These are phyloP conservation scores for Danionella dracula DNA, from an alignment of 2,797 vertebrate species.

Conservation along the genomic window DNA sequence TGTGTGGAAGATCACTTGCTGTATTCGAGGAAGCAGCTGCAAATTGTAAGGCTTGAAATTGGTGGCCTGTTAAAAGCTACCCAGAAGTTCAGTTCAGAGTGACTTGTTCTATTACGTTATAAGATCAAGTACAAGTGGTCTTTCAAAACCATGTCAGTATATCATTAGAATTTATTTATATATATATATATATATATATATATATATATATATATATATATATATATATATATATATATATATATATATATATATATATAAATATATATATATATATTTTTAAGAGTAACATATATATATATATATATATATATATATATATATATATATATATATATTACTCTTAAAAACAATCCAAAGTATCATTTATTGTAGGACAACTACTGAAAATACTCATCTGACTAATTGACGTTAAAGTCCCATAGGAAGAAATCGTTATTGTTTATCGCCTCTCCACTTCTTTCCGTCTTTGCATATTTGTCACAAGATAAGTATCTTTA, in stretches of 20 bases:
- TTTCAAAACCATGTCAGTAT: not conserved
- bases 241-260: too few species aligned
- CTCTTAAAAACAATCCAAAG: too few species aligned
- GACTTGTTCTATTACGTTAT: slow-evolving; percentile 2
- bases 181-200: too few species aligned
- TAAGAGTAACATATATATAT: too few species aligned
- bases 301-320: too few species aligned
- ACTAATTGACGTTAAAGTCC: not conserved
- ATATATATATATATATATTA: too few species aligned
- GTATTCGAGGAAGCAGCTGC: slow-evolving; percentile 39
- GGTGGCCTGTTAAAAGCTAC: slow-evolving; percentile 30
- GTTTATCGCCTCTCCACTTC: slow-evolving; percentile 6
- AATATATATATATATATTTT: too few species aligned
- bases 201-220: too few species aligned
- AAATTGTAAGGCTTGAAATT: slow-evolving; percentile 30
- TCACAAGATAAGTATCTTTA: slow-evolving; percentile 57
- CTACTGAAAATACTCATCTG: too few species aligned
- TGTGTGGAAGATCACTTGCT: slow-evolving; percentile 18
- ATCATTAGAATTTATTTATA: too few species aligned
- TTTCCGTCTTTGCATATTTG: slow-evolving; percentile 43
- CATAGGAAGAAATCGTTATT: not conserved
- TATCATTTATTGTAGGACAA: too few species aligned
- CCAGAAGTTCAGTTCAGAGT: slow-evolving; percentile 16
- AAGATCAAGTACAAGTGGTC: not conserved
- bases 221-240: too few species aligned